Evolutionary conservation across 2,888 invertebrate genomes (phyloP).

Genomic region (Andrena dorsata): DNA sequence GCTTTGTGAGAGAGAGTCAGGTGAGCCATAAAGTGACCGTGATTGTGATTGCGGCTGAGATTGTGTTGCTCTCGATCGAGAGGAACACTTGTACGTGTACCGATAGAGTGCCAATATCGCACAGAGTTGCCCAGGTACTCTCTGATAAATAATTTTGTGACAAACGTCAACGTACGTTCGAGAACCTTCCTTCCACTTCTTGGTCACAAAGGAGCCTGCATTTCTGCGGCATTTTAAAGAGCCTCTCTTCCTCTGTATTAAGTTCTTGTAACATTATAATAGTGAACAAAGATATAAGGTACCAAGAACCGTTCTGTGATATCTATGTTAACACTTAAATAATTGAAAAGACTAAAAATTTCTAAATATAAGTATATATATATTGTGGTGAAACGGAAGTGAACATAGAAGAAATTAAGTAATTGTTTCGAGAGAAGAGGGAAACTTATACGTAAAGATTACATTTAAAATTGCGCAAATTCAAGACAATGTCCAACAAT

Average conservation of each 20-base stretch:
- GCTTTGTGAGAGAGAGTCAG: slow-evolving; percentile 71
- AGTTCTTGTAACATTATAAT: slow-evolving; percentile 83
- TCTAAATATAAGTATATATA: slow-evolving; percentile 84
- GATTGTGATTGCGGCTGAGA: slow-evolving; percentile 75
- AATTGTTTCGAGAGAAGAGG: slow-evolving; percentile 73
- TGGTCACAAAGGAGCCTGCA: slow-evolving; percentile 75
- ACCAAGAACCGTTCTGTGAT: slow-evolving; percentile 89
- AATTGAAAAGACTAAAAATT: slow-evolving; percentile 85
- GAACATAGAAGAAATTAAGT: slow-evolving; percentile 72
- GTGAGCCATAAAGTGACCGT: slow-evolving; percentile 75
- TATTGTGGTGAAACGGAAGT: slow-evolving; percentile 75
- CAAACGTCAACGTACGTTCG: slow-evolving; percentile 68
- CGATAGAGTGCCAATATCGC: slow-evolving; percentile 72
- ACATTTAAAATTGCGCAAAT: slow-evolving; percentile 80
- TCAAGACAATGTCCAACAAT: slow-evolving; percentile 90
- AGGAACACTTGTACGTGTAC: slow-evolving; percentile 64
- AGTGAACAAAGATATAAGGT: slow-evolving; percentile 83
- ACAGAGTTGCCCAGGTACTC: slow-evolving; percentile 72
- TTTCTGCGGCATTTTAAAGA: slow-evolving; percentile 80
- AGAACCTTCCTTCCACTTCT: slow-evolving; percentile 74
- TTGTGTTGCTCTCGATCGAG: slow-evolving; percentile 73
- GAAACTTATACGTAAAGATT: slow-evolving; percentile 82
- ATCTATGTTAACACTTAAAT: slow-evolving; percentile 86
- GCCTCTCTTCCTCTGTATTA: slow-evolving; percentile 82
- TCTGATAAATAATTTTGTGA: slow-evolving; percentile 71